These are phyloP conservation scores for Procambarus clarkii DNA, from an alignment of 1,140 invertebrate genomes.

Conservation along the genomic window DNA sequence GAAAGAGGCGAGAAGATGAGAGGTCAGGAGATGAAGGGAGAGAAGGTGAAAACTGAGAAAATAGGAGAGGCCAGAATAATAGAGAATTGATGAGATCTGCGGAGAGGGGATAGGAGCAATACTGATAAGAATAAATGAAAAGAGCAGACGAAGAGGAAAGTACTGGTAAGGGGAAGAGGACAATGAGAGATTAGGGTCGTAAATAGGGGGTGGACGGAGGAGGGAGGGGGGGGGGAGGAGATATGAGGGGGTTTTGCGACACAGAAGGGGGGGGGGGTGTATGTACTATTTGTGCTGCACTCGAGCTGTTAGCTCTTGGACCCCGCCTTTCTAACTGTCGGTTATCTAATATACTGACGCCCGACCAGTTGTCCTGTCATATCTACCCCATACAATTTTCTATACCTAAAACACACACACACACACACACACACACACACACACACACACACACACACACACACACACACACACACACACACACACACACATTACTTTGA, in stretches of 20 bases:
- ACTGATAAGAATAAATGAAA: not conserved
- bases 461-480: too few relatives aligned
- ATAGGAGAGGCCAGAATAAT: not conserved
- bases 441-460: too few relatives aligned
- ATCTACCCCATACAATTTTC: too few relatives aligned
- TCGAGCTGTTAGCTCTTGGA: too few relatives aligned
- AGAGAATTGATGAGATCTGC: not conserved
- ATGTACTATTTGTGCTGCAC: too few relatives aligned
- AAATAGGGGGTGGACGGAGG: not conserved
- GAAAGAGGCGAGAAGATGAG: too few relatives aligned
- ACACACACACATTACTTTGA: too few relatives aligned
- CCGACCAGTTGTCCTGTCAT: too few relatives aligned
- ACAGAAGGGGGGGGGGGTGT: not conserved
- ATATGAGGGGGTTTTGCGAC: not conserved
- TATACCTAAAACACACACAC: too few relatives aligned
- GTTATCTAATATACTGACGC: too few relatives aligned
- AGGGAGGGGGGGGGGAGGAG: not conserved
- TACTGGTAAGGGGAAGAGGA: not conserved
- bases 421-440: too few relatives aligned
- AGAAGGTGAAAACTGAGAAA: not conserved
- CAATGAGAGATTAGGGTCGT: constrained; percentile 14
- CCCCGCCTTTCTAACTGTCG: too few relatives aligned
- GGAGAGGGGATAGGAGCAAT: not conserved
- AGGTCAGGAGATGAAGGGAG: not conserved
- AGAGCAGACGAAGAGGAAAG: not conserved